Percentiles rank a stretch among this genome's conserved stretches.
Conservation (phyloP, 1,140 invertebrate species). For the Gonioctena quinquepunctata region DNA sequence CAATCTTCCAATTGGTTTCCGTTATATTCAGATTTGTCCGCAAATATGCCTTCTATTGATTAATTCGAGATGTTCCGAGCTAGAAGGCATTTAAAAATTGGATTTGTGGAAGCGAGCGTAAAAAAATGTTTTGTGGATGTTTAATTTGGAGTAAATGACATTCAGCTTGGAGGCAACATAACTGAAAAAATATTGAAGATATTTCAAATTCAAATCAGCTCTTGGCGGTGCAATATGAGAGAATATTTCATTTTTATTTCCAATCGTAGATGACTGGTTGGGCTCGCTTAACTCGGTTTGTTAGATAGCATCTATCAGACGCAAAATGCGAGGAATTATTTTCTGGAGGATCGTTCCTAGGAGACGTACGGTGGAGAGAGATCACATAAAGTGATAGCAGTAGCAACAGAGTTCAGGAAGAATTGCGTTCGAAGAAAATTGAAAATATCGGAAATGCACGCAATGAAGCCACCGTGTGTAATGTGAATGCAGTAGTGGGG, state of each 20-base stretch:
- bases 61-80: not conserved
- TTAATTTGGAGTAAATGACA: slow-evolving; percentile 1
- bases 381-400: too few species aligned
- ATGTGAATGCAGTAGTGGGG: too few species aligned
- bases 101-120: not conserved
- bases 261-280: not conserved
- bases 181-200: not conserved
- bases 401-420: too few species aligned
- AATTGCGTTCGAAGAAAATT: too few species aligned
- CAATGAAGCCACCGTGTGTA: too few species aligned
- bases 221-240: not conserved
- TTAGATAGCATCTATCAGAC: not conserved
- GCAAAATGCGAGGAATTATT: not conserved
- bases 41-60: not conserved
- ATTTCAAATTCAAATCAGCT: slow-evolving; percentile 9
- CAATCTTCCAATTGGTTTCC: not conserved
- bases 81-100: not conserved
- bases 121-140: slow-evolving; percentile 8
- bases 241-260: slow-evolving; percentile 9
- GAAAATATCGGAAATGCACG: too few species aligned
- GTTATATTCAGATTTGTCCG: not conserved
- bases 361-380: too few species aligned
- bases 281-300: not conserved
- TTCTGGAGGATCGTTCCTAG: not conserved
- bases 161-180: not conserved